Percentiles rank a stretch among this genome's conserved stretches.
Conservation (phyloP, 2,888 invertebrate genomes). For the Chromoteleia sp. region DNA sequence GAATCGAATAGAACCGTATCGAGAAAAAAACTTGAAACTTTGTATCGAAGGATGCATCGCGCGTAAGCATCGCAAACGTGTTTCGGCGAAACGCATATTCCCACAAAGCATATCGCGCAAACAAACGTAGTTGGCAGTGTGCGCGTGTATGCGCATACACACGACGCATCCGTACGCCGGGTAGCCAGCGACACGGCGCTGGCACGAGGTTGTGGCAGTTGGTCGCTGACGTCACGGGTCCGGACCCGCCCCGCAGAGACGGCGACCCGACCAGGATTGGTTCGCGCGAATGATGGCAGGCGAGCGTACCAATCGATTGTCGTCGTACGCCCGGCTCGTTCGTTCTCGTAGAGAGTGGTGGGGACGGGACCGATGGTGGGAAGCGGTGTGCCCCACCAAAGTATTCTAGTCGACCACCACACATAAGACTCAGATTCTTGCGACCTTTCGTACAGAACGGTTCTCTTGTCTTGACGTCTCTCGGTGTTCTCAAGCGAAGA, state of each 20-base stretch:
- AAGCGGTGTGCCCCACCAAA: slow-evolving; percentile 13
- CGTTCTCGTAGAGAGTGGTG: slow-evolving; percentile 49
- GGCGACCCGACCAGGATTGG: slow-evolving; percentile 77
- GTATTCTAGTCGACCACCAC: not conserved
- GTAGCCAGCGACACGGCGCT: slow-evolving; percentile 69
- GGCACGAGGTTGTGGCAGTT: slow-evolving; percentile 46
- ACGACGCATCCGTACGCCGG: slow-evolving; percentile 57
- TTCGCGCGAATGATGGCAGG: slow-evolving; percentile 83
- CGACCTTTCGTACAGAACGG: slow-evolving; percentile 81
- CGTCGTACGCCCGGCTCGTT: slow-evolving; percentile 72
- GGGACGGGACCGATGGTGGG: slow-evolving; percentile 45
- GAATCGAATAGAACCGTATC: too few species aligned
- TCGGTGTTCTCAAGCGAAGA: not conserved
- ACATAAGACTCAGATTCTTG: slow-evolving; percentile 80
- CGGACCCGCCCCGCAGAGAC: slow-evolving; percentile 76
- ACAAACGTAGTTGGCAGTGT: not conserved
- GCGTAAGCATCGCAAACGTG: slow-evolving; percentile 35
- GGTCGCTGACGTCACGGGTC: too few species aligned
- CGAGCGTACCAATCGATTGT: slow-evolving; percentile 83
- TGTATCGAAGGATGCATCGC: slow-evolving; percentile 30
- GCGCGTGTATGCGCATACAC: not conserved
- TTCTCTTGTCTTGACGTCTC: slow-evolving; percentile 80
- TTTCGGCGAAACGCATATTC: slow-evolving; percentile 40
- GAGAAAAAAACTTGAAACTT: slow-evolving; percentile 20
- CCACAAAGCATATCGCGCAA: slow-evolving; percentile 26